A percentile compares a stretch with the other conserved stretches of the same genome.
Evolutionary conservation across 2,888 invertebrate genomes (phyloP).

Genomic region (Marasmarcha lunaedactyla): DNA sequence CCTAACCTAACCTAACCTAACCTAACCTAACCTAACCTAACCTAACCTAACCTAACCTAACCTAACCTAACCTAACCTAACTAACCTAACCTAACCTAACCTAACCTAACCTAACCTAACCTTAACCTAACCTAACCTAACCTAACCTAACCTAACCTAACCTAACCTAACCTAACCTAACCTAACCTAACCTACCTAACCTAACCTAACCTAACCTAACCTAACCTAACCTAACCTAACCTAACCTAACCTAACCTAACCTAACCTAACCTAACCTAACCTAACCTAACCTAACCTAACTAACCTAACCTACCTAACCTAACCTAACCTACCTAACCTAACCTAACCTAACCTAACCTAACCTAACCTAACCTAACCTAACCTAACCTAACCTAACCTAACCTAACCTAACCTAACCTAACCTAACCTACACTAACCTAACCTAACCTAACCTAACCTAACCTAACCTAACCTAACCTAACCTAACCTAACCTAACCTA

Average conservation of each 20-base stretch:
- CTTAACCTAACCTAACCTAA: constrained; percentile 15
- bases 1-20: constrained; percentile 10
- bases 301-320: constrained; percentile 18
- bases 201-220: constrained; percentile 17
- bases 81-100: constrained; percentile 14
- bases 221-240: constrained; percentile 18
- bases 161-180: constrained; percentile 4
- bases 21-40: constrained; percentile 14
- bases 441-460: constrained; percentile 20
- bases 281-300: constrained; percentile 19
- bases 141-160: constrained; percentile 17
- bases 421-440: constrained; percentile 17
- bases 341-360: constrained; percentile 11
- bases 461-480: constrained; percentile 19
- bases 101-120: constrained; percentile 15
- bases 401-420: constrained; percentile 1
- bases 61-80: constrained; percentile 13
- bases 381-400: constrained; percentile 5
- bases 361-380: constrained; percentile 11
- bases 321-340: constrained; percentile 4
- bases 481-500: constrained; percentile 18
- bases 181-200: constrained; percentile 10
- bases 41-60: constrained; percentile 14
- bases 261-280: constrained; percentile 21
- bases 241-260: constrained; percentile 21